Conservation (phyloP, 2,113 vertebrate species). For the Pseudorhombus dupliciocellatus region DNA sequence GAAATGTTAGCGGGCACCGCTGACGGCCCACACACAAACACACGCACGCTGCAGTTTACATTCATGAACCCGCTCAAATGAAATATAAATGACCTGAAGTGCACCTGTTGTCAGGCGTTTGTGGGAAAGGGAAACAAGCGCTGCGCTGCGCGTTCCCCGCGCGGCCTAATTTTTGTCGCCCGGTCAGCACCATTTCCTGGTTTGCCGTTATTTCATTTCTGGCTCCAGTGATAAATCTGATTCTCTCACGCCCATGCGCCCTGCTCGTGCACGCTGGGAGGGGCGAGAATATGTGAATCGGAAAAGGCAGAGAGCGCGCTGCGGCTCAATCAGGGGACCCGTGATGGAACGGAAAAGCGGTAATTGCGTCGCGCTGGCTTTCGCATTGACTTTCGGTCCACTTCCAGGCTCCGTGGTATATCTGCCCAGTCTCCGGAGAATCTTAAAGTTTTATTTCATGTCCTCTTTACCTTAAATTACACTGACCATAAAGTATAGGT, state of each 20-base stretch:
- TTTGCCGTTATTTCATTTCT: conserved; percentile 54
- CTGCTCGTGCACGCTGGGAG: too few relatives aligned
- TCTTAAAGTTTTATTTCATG: conserved; percentile 15
- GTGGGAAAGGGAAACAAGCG: conserved; percentile 39
- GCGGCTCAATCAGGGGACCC: conserved; percentile 35
- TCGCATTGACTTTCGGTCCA: conserved; percentile 37
- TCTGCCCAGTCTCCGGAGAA: conserved; percentile 14
- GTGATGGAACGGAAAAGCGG: conserved; percentile 16
- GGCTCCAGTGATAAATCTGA: conserved; percentile 57
- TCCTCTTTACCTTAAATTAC: not conserved
- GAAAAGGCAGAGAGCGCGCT: conserved; percentile 31
- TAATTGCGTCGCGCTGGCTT: conserved; percentile 38
- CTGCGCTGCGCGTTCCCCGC: conserved; percentile 16
- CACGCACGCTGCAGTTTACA: conserved; percentile 22
- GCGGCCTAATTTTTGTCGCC: conserved; percentile 26
- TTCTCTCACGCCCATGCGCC: conserved; percentile 26
- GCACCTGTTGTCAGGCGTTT: conserved; percentile 53
- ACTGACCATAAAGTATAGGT: not conserved
- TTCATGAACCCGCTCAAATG: conserved; percentile 52
- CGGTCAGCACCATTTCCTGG: conserved; percentile 57
- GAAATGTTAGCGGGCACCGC: conserved; percentile 15
- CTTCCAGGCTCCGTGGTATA: conserved; percentile 7
- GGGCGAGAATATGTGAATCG: conserved; percentile 31
- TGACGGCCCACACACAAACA: conserved; percentile 20
- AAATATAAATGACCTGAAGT: conserved; percentile 69